Conservation (phyloP, 2,797 vertebrate genomes). For the Scolopax bukidnonensis region DNA sequence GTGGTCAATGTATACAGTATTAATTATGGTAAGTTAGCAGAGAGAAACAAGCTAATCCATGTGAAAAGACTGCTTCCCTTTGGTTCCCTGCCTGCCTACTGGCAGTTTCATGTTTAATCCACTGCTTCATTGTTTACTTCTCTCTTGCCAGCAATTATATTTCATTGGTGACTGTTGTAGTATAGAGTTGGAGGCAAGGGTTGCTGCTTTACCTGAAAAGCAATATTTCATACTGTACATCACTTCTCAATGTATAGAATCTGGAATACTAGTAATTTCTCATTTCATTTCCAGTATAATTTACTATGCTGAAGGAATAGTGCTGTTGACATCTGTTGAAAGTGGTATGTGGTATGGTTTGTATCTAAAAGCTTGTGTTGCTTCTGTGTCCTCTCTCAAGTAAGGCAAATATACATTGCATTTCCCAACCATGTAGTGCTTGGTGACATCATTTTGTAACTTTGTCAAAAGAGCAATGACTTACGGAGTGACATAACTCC, state of each 20-base stretch:
- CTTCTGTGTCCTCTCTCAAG: neutral
- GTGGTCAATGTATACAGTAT: neutral
- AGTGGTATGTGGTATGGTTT: neutral
- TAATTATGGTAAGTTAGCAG: neutral
- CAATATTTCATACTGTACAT: slow-evolving; percentile 43
- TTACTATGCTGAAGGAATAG: slow-evolving; percentile 37
- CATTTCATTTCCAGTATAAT: slow-evolving; percentile 59
- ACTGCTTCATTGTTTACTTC: slow-evolving; percentile 55
- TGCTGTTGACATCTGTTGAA: slow-evolving; percentile 22
- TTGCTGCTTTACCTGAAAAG: slow-evolving; percentile 50
- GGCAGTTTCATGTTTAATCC: slow-evolving; percentile 26
- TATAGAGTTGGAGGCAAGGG: neutral
- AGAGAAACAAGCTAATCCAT: slow-evolving; percentile 15
- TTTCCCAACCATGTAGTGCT: neutral
- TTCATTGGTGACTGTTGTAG: slow-evolving; percentile 48
- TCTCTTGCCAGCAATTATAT: slow-evolving; percentile 63
- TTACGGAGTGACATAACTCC: neutral
- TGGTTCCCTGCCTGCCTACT: neutral
- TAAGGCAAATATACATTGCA: neutral
- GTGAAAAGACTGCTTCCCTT: slow-evolving; percentile 12
- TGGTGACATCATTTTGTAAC: neutral
- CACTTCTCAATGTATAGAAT: slow-evolving; percentile 65
- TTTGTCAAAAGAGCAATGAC: neutral
- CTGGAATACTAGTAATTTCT: slow-evolving; percentile 59
- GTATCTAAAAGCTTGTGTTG: neutral